These are phyloP conservation scores for Coregonus suidteri DNA, from an alignment of 2,797 vertebrate genomes.

Conservation along the genomic window DNA sequence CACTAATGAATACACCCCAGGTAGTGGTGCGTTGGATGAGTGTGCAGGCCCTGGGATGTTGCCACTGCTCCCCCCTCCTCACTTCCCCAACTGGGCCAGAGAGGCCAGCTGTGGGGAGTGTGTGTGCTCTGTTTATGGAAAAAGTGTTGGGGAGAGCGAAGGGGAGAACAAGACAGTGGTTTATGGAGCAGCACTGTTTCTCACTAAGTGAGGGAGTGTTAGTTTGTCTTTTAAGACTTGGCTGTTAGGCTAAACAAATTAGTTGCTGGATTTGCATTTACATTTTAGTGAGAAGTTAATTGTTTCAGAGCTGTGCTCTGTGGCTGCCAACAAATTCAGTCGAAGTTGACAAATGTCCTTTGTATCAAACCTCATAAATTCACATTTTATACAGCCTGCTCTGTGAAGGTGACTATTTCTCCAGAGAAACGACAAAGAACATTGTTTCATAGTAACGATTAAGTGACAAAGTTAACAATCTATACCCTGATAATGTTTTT, in stretches of 20 bases:
- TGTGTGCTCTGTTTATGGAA: conserved; percentile 47
- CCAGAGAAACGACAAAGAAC: too few species aligned
- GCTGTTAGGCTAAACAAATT: background rate
- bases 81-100: conserved; percentile 6
- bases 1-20: too few species aligned
- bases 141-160: background rate
- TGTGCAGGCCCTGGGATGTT: background rate
- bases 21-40: too few species aligned
- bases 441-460: background rate
- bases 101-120: conserved; percentile 40
- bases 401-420: too few species aligned
- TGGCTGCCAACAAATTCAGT: background rate
- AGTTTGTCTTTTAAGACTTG: background rate
- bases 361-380: too few species aligned
- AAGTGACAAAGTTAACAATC: background rate
- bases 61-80: background rate
- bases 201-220: background rate
- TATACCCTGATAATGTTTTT: background rate
- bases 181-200: background rate
- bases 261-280: background rate
- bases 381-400: too few species aligned
- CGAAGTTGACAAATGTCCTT: too few species aligned
- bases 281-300: background rate
- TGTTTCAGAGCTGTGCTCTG: background rate
- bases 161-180: background rate